Percentiles rank a stretch among this genome's conserved stretches.
Evolutionary conservation across 1,140 invertebrate genomes (phyloP).

Genomic region (Araneus ventricosus): DNA sequence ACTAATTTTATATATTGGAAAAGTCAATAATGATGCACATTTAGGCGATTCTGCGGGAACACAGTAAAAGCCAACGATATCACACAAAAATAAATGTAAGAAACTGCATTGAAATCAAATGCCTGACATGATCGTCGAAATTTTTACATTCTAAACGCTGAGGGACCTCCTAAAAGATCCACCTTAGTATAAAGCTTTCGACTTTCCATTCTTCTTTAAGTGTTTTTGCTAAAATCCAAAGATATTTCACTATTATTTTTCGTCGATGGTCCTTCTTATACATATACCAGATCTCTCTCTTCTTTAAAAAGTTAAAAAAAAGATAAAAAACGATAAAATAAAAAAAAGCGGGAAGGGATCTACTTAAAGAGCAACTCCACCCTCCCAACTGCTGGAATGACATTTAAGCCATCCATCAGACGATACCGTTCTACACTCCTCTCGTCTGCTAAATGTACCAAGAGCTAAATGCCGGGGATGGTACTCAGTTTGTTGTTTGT

Average conservation of each 20-base stretch:
- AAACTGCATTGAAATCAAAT: no score
- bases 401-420: slow-evolving; percentile 10
- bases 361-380: neutral
- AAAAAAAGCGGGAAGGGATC: neutral
- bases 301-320: neutral
- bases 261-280: neutral
- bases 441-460: slow-evolving; percentile 37
- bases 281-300: neutral
- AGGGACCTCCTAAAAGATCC: neutral
- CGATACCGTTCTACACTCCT: neutral
- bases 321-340: neutral
- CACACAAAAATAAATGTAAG: no score
- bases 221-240: neutral
- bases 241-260: neutral
- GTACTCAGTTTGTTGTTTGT: neutral
- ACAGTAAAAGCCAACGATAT: no score
- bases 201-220: neutral
- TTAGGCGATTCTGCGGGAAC: no score
- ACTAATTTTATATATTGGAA: no score
- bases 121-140: no score
- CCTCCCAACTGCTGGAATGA: neutral
- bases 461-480: slow-evolving; percentile 14
- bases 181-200: neutral
- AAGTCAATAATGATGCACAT: no score
- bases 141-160: no score